phyloP scores from a whole-genome alignment of 2,113 vertebrate genomes.

The Rhagologus leucostigma region DNA sequence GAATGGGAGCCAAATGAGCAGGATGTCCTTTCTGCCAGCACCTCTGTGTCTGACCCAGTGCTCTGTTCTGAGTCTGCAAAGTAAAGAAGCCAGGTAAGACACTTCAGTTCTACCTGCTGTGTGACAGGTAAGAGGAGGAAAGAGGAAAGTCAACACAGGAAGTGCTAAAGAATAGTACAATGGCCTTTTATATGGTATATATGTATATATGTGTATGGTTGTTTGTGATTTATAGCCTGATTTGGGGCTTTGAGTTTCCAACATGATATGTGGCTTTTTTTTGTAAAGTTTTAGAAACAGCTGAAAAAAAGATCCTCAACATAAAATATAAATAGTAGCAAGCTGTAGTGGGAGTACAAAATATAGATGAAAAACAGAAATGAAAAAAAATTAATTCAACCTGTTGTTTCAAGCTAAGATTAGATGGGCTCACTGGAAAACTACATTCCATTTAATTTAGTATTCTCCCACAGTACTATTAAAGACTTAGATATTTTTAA shows the following conservation, averaged over 20 bases:
- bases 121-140: neutral
- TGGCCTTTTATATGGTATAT: neutral
- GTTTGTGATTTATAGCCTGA: conserved; percentile 50
- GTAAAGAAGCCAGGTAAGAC: conserved; percentile 17
- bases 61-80: conserved; percentile 92
- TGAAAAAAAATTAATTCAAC: neutral
- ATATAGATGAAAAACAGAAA: neutral
- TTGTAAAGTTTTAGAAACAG: conserved; percentile 52
- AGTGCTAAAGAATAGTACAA: neutral
- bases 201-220: neutral
- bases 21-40: conserved; percentile 87
- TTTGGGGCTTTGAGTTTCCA: conserved; percentile 42
- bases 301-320: conserved; percentile 19
- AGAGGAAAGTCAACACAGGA: neutral
- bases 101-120: neutral
- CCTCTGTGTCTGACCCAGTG: conserved; percentile 91
- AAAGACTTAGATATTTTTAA: conserved; percentile 15
- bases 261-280: conserved; percentile 52
- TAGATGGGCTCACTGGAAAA: neutral
- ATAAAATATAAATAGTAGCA: conserved; percentile 31
- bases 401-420: neutral
- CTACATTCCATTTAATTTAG: neutral
- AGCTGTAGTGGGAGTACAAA: neutral
- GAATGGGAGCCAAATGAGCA: conserved; percentile 89
- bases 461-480: neutral